These are phyloP conservation scores for Paramormyrops hopkinsi DNA, from an alignment of 2,797 vertebrate species.

Conservation along the genomic window DNA sequence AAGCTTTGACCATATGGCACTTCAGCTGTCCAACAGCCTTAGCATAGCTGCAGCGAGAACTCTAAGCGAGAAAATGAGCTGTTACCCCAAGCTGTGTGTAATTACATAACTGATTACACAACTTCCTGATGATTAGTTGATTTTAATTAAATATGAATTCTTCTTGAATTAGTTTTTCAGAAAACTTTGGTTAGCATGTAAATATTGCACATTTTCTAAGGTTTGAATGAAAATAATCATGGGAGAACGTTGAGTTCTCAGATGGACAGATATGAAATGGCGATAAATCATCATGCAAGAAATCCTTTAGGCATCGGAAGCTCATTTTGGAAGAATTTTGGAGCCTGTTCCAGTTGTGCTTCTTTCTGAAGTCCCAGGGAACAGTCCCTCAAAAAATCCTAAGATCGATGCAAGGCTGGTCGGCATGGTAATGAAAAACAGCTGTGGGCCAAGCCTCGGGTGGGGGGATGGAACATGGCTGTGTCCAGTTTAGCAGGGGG, in stretches of 20 bases:
- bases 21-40: neutral
- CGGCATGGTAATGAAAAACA: conserved; percentile 36
- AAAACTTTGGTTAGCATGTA: neutral
- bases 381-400: conserved; percentile 17
- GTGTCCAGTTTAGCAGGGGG: conserved; percentile 16
- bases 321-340: conserved; percentile 30
- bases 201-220: neutral
- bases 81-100: neutral
- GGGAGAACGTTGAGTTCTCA: conserved; percentile 11
- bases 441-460: conserved; percentile 31
- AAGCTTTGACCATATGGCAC: neutral
- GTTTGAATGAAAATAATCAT: neutral
- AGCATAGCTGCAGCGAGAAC: neutral
- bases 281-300: conserved; percentile 29
- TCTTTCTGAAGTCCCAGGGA: neutral
- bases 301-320: conserved; percentile 19
- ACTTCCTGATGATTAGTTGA: neutral
- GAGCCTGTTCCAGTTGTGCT: conserved; percentile 31
- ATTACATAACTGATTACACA: neutral
- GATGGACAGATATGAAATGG: conserved; percentile 28
- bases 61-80: neutral
- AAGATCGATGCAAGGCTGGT: conserved; percentile 26
- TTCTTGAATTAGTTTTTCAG: neutral
- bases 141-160: neutral
- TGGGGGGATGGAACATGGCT: conserved; percentile 22